Base-by-base conservation (phyloP, 1,140 invertebrate species). In the Aphelinus certus region DNA sequence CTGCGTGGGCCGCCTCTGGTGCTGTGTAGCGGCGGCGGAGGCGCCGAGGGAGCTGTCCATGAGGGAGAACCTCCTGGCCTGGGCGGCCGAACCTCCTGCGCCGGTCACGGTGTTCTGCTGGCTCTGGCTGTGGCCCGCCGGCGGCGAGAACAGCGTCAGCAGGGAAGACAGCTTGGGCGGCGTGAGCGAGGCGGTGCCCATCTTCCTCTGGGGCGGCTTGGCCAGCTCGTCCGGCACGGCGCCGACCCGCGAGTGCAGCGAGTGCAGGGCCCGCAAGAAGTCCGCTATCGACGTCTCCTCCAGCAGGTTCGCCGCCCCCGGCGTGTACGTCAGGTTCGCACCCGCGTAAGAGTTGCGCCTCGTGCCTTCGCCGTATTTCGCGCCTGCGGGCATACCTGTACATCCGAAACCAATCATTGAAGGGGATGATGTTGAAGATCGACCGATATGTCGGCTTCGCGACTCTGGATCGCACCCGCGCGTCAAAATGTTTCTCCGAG, bases 281-380 rank as follows among this genome's bases (percentile, higher is more conserved):
- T 95, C 93, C 2, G 93, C 93, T 7, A 95, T 85, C 42, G 92
- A 94, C 1, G 93, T 95, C 79, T 94, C 91, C 86, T 95, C 93
- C 58, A 94, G 84, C 45, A 94, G 87, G 80, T 90, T 89, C 43
- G 90, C 81, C 80, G 3, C 81, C 77, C 84, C 82, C 26, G 26
- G 26, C 0, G 83, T 81, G 46, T 86, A 82, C 45, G 84, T 85
- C 47, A 85, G 80, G 57, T 88, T 84, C 5, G 82, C 65, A 3
- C 76, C 76, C 2, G 67, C 26, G 55, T 61, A 65, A 6, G 73
- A 78, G 51, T 79, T 71, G 58, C 75, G 76, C 3, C 65, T 69
- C 43, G 26, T 26, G 26, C 26, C 26, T 26, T 26, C 26, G 26
- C 26, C 26, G 26, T 26, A 26, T 26, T 26, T 26, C 26, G 26